Evolutionary conservation across 2,113 vertebrate species (phyloP), one percentile per base, ranked within the genome.

Genomic region (Sylvietta virens): DNA sequence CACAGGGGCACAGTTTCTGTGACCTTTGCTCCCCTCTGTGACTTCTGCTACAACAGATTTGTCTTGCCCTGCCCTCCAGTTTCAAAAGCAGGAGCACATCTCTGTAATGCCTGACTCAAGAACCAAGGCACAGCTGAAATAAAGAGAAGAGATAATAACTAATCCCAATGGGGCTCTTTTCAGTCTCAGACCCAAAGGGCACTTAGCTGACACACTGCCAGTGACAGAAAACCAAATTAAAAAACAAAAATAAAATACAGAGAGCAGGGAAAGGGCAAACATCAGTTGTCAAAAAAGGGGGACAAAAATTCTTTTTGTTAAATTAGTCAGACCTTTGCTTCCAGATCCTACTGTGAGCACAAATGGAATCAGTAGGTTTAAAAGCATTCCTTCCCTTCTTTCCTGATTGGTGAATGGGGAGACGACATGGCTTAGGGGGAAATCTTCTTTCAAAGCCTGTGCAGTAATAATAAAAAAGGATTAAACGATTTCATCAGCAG

Each of bases 331-430:
- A 99, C 99, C 99, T 99, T 99, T 99, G 98, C 99, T 99, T 96
- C 99, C 99, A 94, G 99, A 99, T 96, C 99, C 99, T 97, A 99
- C 99, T 92, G 99, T 99, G 96, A 99, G 98, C 86, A 99, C 99
- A 97, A 99, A 99, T 88, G 99, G 99, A 97, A 99, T 99, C 77
- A 99, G 98, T 78, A 99, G 98, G 96, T 99, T 99, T 97, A 99
- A 99, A 97, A 99, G 98, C 99, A 99, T 99, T 96, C 99, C 99
- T 97, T 99, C 99, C 96, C 99, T 98, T 97, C 99, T 98, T 97
- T 99, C 99, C 98, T 99, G 99, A 98, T 99, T 99, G 98, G 99
- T 99, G 98, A 99, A 99, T 73, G 99, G 99, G 82, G 99, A 99
- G 98, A 99, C 99, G 98, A 99, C 99, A 93, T 99, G 99, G 97